These are phyloP conservation scores for Bellardia bayeri DNA, from an alignment of 2,888 invertebrate genomes.

Conservation along the genomic window DNA sequence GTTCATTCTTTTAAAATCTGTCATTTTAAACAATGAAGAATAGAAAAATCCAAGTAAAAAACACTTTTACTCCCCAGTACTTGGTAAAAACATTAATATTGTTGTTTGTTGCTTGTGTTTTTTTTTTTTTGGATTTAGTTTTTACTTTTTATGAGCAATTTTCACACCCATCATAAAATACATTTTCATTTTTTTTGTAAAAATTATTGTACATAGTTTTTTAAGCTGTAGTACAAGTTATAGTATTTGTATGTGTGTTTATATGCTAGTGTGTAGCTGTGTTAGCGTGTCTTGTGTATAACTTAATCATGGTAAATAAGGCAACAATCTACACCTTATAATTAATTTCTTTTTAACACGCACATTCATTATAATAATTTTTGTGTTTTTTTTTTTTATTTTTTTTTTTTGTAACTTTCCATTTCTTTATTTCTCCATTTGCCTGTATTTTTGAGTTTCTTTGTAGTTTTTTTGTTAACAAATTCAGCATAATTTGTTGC, in stretches of 20 bases:
- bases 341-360: conserved; percentile 72
- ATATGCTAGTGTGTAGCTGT: background rate
- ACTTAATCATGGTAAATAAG: conserved; percentile 70
- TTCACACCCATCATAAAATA: conserved; percentile 71
- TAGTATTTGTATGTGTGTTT: background rate
- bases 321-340: conserved; percentile 64
- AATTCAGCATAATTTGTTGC: conserved; percentile 17
- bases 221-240: conserved; percentile 7
- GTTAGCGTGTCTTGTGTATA: conserved; percentile 34
- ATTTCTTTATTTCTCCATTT: conserved; percentile 8
- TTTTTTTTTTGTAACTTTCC: conserved; percentile 4
- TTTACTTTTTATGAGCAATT: conserved; percentile 63
- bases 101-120: conserved; percentile 39
- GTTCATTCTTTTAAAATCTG: conserved; percentile 26
- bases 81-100: conserved; percentile 55
- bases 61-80: conserved; percentile 36
- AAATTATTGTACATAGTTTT: conserved; percentile 33
- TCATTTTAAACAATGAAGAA: background rate
- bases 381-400: background rate
- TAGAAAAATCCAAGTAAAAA: background rate
- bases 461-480: background rate
- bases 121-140: conserved; percentile 32
- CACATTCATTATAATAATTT: conserved; percentile 63
- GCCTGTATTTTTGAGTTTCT: background rate
- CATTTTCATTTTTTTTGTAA: conserved; percentile 53